Base-by-base conservation (phyloP, 2,113 vertebrate genomes). In the Kobus ellipsiprymnus region DNA sequence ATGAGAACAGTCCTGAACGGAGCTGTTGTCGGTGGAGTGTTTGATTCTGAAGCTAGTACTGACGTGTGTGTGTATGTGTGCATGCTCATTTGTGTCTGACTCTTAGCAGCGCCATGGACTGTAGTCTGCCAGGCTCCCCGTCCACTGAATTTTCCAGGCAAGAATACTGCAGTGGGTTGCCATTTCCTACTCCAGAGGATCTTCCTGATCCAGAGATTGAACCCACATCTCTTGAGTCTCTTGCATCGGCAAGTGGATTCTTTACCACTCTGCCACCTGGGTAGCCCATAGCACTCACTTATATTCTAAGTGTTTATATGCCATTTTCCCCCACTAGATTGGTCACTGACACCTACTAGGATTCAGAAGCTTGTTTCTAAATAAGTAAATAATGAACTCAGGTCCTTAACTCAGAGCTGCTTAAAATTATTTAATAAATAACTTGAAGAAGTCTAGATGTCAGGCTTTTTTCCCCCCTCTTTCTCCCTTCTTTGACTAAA, bases 381-480 rank as follows among this genome's bases (percentile, higher is more conserved):
- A 59, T 77, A 48, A 90, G 23, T 33, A 77, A 89, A 77, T 91
- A 55, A 59, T 60, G 71, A 92, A 29, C 25, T 84, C 52, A 40
- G 71, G n/a, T 85, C 19, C 27, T 80, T 87, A 50, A 62, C 33
- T 96, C 33, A 81, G 40, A 81, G 15, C 5, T 62, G 44, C 23
- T 92, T 83, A 77, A 91, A 15, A 7, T n/a, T 88, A 81, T 86
- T 77, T 57, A 19, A n/a, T 27, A 90, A 86, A 89, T 78, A 87
- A 91, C 87, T 78, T 16, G 50, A 89, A 86, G 33, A 64, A 55
- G 4, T 80, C 50, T 82, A 40, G 33, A 54, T 82, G 46, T n/a
- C 59, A 86, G 30, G 87, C 55, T 23, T 54, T 10, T 36, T 5
- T 0, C 11, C 4, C 71, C 0, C 23, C 27, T 2, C 8, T 46